phyloP scores from a whole-genome alignment of 2,113 vertebrate species.

The Nicator chloris region DNA sequence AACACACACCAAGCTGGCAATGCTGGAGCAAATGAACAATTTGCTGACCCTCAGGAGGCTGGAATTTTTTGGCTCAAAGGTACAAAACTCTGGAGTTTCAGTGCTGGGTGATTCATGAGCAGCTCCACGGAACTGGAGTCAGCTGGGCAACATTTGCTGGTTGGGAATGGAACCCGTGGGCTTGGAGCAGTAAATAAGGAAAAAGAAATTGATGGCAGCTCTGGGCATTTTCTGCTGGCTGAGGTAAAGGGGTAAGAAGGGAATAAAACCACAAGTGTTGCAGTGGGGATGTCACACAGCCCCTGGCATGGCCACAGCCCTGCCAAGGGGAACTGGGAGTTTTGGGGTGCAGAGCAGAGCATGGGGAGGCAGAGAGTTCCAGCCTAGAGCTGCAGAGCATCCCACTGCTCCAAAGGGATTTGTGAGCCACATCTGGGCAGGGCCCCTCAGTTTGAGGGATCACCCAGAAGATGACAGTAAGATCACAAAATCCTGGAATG shows the following conservation, averaged over 20 bases:
- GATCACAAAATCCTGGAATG: background rate
- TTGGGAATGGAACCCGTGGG: background rate
- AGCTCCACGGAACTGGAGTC: accelerated
- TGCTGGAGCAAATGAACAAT: background rate
- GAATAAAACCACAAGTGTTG: background rate
- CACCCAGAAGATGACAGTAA: background rate
- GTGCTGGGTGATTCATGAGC: background rate
- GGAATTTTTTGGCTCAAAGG: background rate
- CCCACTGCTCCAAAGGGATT: background rate
- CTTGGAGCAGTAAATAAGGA: background rate
- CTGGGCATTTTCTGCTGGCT: background rate
- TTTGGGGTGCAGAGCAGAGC: background rate
- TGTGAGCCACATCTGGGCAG: accelerated
- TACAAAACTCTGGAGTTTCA: background rate
- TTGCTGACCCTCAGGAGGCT: background rate
- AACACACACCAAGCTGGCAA: background rate
- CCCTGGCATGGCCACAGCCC: background rate
- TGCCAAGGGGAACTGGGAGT: accelerated
- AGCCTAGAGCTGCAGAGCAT: background rate
- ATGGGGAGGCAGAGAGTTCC: background rate
- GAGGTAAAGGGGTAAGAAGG: background rate
- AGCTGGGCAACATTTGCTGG: background rate
- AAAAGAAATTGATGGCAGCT: background rate
- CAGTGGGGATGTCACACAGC: background rate
- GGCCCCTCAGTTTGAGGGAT: background rate